Conservation (phyloP, 2,797 vertebrate species). For the Ctenochaetus hawaiiensis region DNA sequence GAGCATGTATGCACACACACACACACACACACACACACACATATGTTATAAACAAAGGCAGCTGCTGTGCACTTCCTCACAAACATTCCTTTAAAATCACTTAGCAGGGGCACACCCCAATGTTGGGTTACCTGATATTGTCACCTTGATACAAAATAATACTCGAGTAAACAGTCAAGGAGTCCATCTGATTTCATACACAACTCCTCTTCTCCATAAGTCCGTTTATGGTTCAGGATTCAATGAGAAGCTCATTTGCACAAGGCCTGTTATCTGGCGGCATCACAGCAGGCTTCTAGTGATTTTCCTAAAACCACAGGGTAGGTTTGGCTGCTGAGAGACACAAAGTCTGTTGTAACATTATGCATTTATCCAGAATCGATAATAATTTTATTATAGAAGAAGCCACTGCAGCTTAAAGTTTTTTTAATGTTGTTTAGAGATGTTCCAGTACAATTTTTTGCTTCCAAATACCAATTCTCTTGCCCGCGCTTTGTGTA, state of each 20-base stretch:
- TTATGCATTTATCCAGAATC: neutral
- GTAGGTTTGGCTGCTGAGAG: conserved; percentile 33
- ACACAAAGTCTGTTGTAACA: conserved; percentile 23
- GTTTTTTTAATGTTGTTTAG: neutral
- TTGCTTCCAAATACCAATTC: neutral
- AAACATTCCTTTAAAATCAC: conserved; percentile 63
- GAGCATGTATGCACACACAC: conserved; percentile 20
- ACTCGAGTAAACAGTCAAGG: conserved; percentile 26
- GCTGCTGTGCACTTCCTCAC: conserved; percentile 44
- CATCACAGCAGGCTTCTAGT: conserved; percentile 46
- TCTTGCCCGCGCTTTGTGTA: too few species aligned
- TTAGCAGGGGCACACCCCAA: conserved; percentile 51
- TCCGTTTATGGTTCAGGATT: conserved; percentile 41
- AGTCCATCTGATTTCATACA: conserved; percentile 9
- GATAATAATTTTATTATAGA: neutral
- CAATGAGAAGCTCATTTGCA: conserved; percentile 61
- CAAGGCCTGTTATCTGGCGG: conserved; percentile 61
- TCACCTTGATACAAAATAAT: conserved; percentile 72
- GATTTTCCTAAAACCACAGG: conserved; percentile 64
- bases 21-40: conserved; percentile 27
- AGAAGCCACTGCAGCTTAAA: neutral
- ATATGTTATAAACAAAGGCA: conserved; percentile 39
- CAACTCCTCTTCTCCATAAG: conserved; percentile 33
- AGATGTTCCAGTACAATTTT: neutral
- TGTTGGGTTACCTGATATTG: conserved; percentile 42